Base-by-base conservation (phyloP, 2,888 invertebrate genomes). In the Dolomedes plantarius region DNA sequence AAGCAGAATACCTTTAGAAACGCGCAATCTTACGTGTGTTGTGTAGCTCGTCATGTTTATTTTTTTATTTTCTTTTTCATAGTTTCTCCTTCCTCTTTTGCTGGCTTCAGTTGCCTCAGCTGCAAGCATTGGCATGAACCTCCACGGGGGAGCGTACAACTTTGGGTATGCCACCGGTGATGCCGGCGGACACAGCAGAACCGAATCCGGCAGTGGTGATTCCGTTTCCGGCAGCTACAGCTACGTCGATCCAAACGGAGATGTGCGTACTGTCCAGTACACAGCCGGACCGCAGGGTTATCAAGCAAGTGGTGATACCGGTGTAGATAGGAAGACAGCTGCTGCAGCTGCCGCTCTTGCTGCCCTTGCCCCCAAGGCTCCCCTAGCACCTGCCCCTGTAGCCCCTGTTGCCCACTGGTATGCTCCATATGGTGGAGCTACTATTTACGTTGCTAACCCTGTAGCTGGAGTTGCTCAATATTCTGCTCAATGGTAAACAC, bases 311-410 rank as follows among this genome's bases (percentile, higher is more conserved):
- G 88, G 88, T 1, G 88, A 88, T 27, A 73, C 86, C 16, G 62
- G 68, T 13, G 87, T 88, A 6, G 88, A 88, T 72, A 88, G 73
- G 46, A 85, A 72, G 16, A 88, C 88, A 9, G 87, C 87, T 65
- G 75, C 80, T 2, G 85, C 68, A 13, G 88, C 88, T 19, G 88
- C 87, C 36, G 72, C 67, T 2, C 32, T 88, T 1, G 67, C 65
- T 50, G 86, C 80, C 27, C 29, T 86, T 23, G 86, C 86, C 13
- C n/a, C n/a, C n/a, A n/a, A n/a, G n/a, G n/a, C n/a, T n/a, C n/a
- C 87, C 82, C 72, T 80, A 0, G 9, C 56, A 3, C 28, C 80
- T 0, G 72, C 79, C 0, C 16, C 73, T 6, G 23, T 23, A 0
- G 75, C 65, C 23, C 75, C 75, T 1, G 41, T 46, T 46, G 74